Evolutionary conservation across 2,113 vertebrate species (phyloP), one percentile per base, ranked within the genome.

Genomic region (Echinops telfairi): DNA sequence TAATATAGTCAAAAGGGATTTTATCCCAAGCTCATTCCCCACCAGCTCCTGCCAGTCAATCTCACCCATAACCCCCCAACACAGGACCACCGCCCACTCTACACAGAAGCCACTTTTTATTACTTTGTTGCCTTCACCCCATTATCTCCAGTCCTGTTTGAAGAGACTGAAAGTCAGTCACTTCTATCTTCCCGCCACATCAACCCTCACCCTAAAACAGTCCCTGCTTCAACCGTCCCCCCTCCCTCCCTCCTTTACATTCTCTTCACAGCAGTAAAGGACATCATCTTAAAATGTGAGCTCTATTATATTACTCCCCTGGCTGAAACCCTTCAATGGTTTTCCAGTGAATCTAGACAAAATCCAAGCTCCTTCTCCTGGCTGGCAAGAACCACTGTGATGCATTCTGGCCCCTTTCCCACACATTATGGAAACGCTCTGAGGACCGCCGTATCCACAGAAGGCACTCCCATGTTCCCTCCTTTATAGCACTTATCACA

Each of bases 251-350:
- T 89, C 82, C 86, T 68, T 58, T 92, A 66, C 31, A 43, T 60
- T 88, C 76, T 81, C 82, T 90, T 92, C 16, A 53, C 31, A 82
- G 60, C 27, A 62, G 22, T 70, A 68, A 92, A 75, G 10, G 36
- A 11, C 36, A 83, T 82, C 36, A 70, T 77, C 87, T 78, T 91
- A 76, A 83, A 87, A 68, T 76, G 36, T 47, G 62, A 91, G 68
- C 60, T 25, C 57, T 75, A 20, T 53, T 62, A 73, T 38, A 36
- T 33, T 31, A 92, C 27, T 76, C 23, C 23, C 33, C 33, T 68
- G 43, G 62, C 27, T 88, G 6, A 66, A 76, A 88, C 40, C 36
- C 29, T 82, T 88, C 80, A 78, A 0, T 38, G 20, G 36, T 20
- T 87, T 91, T 75, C 62, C 36, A 77, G 71, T 62, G n/a, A 33